Evolutionary conservation across 30 jellyfish, hydroid and myxozoan species (phyloP), one percentile per base, ranked within the genome.

Genomic region (Phacellophora camtschatica): DNA sequence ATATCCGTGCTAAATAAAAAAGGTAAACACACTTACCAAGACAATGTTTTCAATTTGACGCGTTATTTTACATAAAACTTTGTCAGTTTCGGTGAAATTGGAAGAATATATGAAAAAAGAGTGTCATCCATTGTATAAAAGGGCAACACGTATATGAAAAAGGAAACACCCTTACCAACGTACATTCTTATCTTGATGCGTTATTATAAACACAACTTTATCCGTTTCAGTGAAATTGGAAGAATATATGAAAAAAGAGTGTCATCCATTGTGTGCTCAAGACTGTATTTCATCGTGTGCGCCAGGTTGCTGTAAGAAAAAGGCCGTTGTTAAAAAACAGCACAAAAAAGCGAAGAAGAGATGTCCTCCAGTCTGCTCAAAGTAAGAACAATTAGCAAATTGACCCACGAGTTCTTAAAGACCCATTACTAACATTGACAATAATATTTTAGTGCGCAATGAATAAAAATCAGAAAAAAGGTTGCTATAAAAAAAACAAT

Each of bases 281-380:
- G 95, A 92, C 56, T 92, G 98, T 70, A 63, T 92, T 3, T 81
- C 98, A 48, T 92, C 98, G 5, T 92, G 98, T 61, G 98, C 95
- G n/a, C 90, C 91, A 41, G 95, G 96, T 1, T 92, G 98, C 59
- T 92, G 98, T 65, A 66, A 54, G 29, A 66, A 64, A 77, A 82
- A 71, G 39, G 78, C 78, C 19, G 49, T 61, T 0, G 88, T 45
- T 0, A 78, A 56, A 31, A 80, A 50, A 76, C 51, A 31, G 42
- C 71, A 33, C 50, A 71, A 58, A 71, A 81, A 85, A 31, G 43
- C 69, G 15, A 85, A 85, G 71, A 80, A 85, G 74, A 31, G 94
- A 48, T 92, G 98, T 37, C 88, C 85, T 36, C 98, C 98, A 23
- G 81, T 86, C 92, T 92, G 98, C 54, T 64, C 88, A 66, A 85